A percentile compares a stretch with the other conserved stretches of the same genome.
These are phyloP conservation scores for Cottus gobio DNA, from an alignment of 2,113 vertebrate genomes.

Conservation along the genomic window DNA sequence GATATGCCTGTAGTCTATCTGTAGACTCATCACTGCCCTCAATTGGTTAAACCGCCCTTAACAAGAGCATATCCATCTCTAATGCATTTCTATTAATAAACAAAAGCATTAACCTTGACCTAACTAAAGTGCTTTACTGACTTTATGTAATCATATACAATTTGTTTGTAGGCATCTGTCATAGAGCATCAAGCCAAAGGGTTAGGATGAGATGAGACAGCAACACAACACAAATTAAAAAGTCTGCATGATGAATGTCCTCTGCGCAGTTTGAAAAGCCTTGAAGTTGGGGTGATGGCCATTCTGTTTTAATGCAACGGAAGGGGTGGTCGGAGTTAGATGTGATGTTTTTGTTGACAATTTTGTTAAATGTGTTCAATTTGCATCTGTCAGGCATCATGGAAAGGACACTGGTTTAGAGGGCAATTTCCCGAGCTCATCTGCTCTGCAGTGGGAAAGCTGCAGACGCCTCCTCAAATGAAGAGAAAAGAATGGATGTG, in stretches of 20 bases:
- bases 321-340: not conserved
- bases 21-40: slow-evolving; percentile 27
- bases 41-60: slow-evolving; percentile 38
- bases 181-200: slow-evolving; percentile 46
- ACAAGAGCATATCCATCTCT: slow-evolving; percentile 48
- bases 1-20: slow-evolving; percentile 39
- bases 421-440: slow-evolving; percentile 68
- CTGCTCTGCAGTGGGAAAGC: slow-evolving; percentile 49
- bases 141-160: slow-evolving; percentile 64
- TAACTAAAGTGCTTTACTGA: slow-evolving; percentile 46
- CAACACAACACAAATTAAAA: slow-evolving; percentile 68
- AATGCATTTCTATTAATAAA: slow-evolving; percentile 69
- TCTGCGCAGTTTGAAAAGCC: slow-evolving; percentile 42
- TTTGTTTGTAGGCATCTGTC: slow-evolving; percentile 68
- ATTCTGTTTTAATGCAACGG: slow-evolving; percentile 46
- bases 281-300: slow-evolving; percentile 25
- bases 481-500: slow-evolving; percentile 73
- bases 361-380: slow-evolving; percentile 50
- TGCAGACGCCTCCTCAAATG: slow-evolving; percentile 64
- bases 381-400: slow-evolving; percentile 54
- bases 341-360: slow-evolving; percentile 55
- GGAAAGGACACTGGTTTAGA: slow-evolving; percentile 60
- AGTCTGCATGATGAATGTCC: slow-evolving; percentile 63
- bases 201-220: slow-evolving; percentile 66
- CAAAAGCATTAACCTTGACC: slow-evolving; percentile 73